Base-by-base conservation (phyloP, 2,797 vertebrate genomes). In the Aphelocoma californica region DNA sequence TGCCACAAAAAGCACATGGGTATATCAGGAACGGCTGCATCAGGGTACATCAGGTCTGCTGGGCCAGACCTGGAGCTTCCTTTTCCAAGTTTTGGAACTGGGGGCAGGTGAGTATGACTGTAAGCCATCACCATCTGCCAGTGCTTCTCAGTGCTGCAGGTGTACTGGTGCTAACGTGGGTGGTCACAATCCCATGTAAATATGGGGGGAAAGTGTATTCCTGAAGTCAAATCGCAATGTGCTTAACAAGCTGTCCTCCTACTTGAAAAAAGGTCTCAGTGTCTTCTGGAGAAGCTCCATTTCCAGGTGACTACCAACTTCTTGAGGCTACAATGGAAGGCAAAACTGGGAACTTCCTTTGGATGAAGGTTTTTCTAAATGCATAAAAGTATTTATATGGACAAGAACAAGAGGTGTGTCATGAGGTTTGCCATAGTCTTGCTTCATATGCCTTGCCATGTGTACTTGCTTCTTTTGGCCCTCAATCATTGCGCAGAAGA, bases 141-240 rank as follows among this genome's bases (percentile, higher is more conserved):
- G 23, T 62, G 47, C 38, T 75, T 61, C 79, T 78, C 42, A 31
- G 19, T 45, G 28, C 26, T 56, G 32, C 42, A 47, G 36, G 28
- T 51, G 18, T 51, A 19, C 25, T 34, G 29, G 8, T 69, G 34
- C 10, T 77, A 57, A n/a, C 0, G 0, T 12, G 5, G 53, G 44
- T 50, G 34, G 54, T 28, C 19, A 6, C 28, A 77, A 19, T 26
- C 18, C 23, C 20, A 29, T 3, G 9, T 18, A 42, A 92, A 53
- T 19, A 10, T 28, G 60, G 26, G 11, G 40, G 6, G 24, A 53
- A 38, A 40, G 4, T 21, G 23, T 26, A 24, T 34, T 65, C 40
- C 31, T 51, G 38, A 78, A 71, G 24, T 44, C 17, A 77, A 90
- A 80, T n/a, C n/a, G 31, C 12, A 58, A 19, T 6, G 8, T 38